phyloP scores from a whole-genome alignment of 2,797 vertebrate genomes.

The Lithobates pipiens region DNA sequence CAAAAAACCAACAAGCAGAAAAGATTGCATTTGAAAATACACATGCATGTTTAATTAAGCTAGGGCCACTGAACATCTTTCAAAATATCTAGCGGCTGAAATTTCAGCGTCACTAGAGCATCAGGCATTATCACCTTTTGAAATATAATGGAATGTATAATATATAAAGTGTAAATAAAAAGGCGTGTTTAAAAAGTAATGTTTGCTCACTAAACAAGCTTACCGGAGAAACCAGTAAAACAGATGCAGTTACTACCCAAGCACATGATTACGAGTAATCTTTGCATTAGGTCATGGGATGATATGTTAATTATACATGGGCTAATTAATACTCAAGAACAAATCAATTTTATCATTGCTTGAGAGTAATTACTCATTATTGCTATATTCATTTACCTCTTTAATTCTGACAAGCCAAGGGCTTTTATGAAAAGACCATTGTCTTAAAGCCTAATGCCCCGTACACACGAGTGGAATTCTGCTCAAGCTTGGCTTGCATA shows the following conservation, averaged over 20 bases:
- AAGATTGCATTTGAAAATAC: conserved; percentile 89
- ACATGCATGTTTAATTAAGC: conserved; percentile 98
- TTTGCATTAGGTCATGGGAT: too few relatives aligned
- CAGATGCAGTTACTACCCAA: not conserved
- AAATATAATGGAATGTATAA: conserved; percentile 91
- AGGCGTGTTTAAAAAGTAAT: conserved; percentile 26
- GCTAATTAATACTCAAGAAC: too few relatives aligned
- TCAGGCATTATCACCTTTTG: conserved; percentile 92
- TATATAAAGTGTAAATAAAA: conserved; percentile 87
- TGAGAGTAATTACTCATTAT: too few relatives aligned
- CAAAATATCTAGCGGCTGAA: conserved; percentile 84
- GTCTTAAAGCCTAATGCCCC: too few relatives aligned
- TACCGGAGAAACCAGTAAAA: not conserved
- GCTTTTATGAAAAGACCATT: too few relatives aligned
- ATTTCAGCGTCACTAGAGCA: conserved; percentile 83
- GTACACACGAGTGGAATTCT: too few relatives aligned
- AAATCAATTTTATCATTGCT: too few relatives aligned
- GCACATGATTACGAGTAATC: not conserved
- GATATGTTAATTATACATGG: too few relatives aligned
- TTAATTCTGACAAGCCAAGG: too few relatives aligned
- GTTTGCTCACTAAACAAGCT: conserved; percentile 4
- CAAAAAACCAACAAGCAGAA: conserved; percentile 93
- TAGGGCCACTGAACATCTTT: conserved; percentile 81
- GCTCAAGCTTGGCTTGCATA: too few relatives aligned
- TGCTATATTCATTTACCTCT: too few relatives aligned